These are phyloP conservation scores for Arrhamphus sclerolepis DNA, from an alignment of 2,797 vertebrate genomes.

Conservation along the genomic window DNA sequence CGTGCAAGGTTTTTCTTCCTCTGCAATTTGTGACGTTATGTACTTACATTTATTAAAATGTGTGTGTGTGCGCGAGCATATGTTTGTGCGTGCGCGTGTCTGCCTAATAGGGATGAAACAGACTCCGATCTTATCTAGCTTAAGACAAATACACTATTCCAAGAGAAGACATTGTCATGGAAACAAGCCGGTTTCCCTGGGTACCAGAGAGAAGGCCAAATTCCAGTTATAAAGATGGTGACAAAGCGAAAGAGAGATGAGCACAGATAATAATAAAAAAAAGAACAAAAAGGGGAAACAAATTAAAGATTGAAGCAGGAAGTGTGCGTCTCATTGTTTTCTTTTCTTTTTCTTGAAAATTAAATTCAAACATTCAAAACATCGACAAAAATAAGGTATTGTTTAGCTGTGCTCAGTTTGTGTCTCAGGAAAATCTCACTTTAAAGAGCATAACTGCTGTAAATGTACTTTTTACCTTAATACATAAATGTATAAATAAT, in stretches of 20 bases:
- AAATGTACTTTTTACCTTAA: no score
- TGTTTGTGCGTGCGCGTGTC: slow-evolving; percentile 16
- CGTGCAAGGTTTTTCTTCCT: slow-evolving; percentile 8
- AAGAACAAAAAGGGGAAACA: slow-evolving; percentile 51
- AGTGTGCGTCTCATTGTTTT: slow-evolving; percentile 25
- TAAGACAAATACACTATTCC: slow-evolving; percentile 79
- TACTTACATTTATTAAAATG: slow-evolving; percentile 23
- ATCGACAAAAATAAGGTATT: no score
- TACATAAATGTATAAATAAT: no score
- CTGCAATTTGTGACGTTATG: slow-evolving; percentile 30
- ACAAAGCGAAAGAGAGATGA: slow-evolving; percentile 41
- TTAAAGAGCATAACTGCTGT: no score
- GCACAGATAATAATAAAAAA: slow-evolving; percentile 61
- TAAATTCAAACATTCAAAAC: slow-evolving; percentile 18
- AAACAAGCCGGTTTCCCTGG: slow-evolving; percentile 79
- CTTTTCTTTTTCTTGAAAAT: slow-evolving; percentile 21
- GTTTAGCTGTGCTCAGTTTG: no score
- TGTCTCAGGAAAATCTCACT: no score
- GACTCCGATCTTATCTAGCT: slow-evolving; percentile 79
- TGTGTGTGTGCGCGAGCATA: slow-evolving; percentile 25
- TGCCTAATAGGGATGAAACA: slow-evolving; percentile 68
- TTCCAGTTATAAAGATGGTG: slow-evolving; percentile 43
- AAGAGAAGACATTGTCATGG: slow-evolving; percentile 81
- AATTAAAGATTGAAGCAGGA: slow-evolving; percentile 44
- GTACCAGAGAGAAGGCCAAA: slow-evolving; percentile 73